Percentiles rank a stretch among this genome's conserved stretches.
Evolutionary conservation across 2,888 invertebrate genomes (phyloP).

Genomic region (Perdita meconis): DNA sequence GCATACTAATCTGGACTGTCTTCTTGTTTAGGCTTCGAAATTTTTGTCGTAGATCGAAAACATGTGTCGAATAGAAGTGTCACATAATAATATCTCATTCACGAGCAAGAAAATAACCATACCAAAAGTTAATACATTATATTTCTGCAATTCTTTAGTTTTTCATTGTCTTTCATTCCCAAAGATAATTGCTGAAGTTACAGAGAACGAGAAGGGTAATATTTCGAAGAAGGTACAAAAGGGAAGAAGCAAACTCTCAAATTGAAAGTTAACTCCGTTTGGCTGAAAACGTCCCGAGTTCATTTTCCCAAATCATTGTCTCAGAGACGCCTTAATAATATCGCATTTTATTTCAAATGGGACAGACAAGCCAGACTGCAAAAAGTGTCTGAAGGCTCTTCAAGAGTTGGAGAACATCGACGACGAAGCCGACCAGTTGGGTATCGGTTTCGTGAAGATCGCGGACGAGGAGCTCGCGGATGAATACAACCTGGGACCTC

Average conservation of each 20-base stretch:
- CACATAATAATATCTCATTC: background rate
- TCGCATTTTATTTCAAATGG: conserved; percentile 79
- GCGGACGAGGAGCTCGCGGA: conserved; percentile 95
- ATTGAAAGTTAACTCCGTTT: conserved; percentile 18
- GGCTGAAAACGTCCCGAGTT: conserved; percentile 4
- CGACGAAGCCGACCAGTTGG: conserved; percentile 96
- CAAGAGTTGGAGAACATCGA: conserved; percentile 97
- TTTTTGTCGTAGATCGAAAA: background rate
- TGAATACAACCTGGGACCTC: conserved; percentile 95
- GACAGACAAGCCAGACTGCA: conserved; percentile 96
- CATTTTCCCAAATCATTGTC: conserved; percentile 1
- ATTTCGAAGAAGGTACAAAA: background rate
- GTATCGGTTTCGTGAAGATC: conserved; percentile 97
- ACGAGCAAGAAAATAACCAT: background rate
- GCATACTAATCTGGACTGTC: conserved; percentile 59
- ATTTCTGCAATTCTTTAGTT: background rate
- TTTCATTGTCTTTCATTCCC: background rate
- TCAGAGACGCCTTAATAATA: conserved; percentile 41
- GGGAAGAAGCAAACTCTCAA: background rate
- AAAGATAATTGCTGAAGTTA: background rate
- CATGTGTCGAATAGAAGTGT: background rate
- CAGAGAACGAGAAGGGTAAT: background rate
- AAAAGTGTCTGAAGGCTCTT: conserved; percentile 95
- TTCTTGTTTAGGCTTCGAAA: background rate
- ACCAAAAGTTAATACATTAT: too few relatives aligned